Conservation (phyloP, 2,888 invertebrate species). For the Lasioglossum marginatum region DNA sequence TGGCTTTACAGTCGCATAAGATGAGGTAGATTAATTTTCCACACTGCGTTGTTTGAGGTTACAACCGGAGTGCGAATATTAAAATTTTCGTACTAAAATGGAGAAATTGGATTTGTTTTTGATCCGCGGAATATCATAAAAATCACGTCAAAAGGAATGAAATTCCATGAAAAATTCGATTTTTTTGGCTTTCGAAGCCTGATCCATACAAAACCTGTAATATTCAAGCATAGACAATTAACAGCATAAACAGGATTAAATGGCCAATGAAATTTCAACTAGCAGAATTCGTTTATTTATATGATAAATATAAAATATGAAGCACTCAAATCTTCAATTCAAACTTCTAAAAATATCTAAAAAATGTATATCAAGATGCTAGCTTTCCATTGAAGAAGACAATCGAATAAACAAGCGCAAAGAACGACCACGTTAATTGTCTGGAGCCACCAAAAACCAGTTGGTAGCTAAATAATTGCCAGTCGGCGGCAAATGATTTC, state of each 20-base stretch:
- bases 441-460: not conserved
- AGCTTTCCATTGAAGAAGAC: not conserved
- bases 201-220: not conserved
- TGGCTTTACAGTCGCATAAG: no score
- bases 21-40: not conserved
- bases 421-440: not conserved
- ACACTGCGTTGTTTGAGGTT: not conserved
- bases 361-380: no score
- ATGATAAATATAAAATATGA: no score
- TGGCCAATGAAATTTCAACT: no score
- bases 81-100: not conserved
- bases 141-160: not conserved
- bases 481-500: not conserved
- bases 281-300: no score
- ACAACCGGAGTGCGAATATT: not conserved
- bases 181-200: not conserved
- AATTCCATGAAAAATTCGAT: not conserved
- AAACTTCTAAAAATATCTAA: no score
- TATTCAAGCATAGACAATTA: not conserved
- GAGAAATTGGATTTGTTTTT: no score
- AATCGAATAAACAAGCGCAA: not conserved
- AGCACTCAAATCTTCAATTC: no score
- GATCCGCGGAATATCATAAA: not conserved
- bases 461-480: not conserved
- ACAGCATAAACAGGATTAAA: not conserved